Evolutionary conservation across 1,140 invertebrate genomes (phyloP).

Genomic region (Drosophila lacertosa): DNA sequence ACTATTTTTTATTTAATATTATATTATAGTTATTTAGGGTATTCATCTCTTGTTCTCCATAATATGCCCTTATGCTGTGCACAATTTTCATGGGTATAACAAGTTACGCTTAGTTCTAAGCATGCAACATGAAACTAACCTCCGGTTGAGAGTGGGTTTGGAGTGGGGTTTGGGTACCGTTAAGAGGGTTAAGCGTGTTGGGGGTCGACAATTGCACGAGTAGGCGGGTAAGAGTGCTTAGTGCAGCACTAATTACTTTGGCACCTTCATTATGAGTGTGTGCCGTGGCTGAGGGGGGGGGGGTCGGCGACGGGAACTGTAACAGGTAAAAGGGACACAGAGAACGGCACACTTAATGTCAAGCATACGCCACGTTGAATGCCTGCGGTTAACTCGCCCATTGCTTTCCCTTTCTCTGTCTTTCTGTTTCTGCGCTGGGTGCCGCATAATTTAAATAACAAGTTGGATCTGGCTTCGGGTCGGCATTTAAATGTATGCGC

Average conservation of each 20-base stretch:
- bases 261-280: conserved; percentile 59
- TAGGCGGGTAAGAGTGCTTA: conserved; percentile 41
- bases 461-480: conserved; percentile 19
- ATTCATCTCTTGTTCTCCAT: no score
- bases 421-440: conserved; percentile 6
- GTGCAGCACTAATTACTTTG: conserved; percentile 79
- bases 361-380: conserved; percentile 64
- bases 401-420: background rate
- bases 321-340: conserved; percentile 8
- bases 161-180: no score
- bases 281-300: background rate
- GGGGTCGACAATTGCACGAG: conserved; percentile 28
- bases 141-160: background rate
- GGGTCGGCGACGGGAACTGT: background rate
- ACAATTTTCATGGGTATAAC: conserved; percentile 36
- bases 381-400: conserved; percentile 54
- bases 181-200: background rate
- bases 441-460: conserved; percentile 50
- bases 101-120: conserved; percentile 52
- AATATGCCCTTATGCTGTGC: background rate
- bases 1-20: background rate
- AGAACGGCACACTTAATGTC: conserved; percentile 60
- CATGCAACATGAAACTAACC: conserved; percentile 41
- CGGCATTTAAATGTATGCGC: conserved; percentile 44
- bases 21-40: no score